Evolutionary conservation across 2,113 vertebrate species (phyloP), one percentile per base, ranked within the genome.

Genomic region (Symphodus melops): DNA sequence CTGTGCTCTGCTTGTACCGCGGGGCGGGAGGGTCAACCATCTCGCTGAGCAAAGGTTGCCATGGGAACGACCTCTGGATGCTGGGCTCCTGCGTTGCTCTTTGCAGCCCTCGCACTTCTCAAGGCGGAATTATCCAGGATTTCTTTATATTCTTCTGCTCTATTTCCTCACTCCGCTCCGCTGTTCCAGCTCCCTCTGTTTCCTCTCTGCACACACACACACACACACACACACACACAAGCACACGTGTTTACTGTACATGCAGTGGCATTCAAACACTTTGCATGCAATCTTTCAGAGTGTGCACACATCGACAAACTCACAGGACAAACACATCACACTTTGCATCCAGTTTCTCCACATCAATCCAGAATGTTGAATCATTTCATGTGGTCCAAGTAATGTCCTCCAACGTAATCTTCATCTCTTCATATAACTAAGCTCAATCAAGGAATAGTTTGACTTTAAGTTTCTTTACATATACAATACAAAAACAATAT

Each of bases 1-100:
- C 91, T 89, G 90, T 70, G 87, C 90, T 87, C 74, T 10, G 76
- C 83, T 83, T 88, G 85, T 83, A 81, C 79, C 44, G 81, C 78
- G 33, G 88, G 89, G 77, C 75, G 72, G 89, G 76, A 90, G 87
- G 92, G 92, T 94, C 90, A 91, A 84, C n/a, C 80, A 92, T 93
- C 92, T 94, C 90, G 83, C 77, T 76, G 85, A 90, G 93, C 93
- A 93, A 89, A 92, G 89, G 92, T 94, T 94, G 84, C 91, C 84
- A 94, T 94, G 92, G 94, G 85, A 94, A 94, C 92, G 90, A 94
- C 93, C 93, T 86, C 92, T 91, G 89, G 88, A 91, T 92, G 84
- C 88, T 87, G 55, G 21, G 23, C 79, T 80, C 66, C 72, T 9
- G 48, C 48, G 19, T 49, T 8, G 85, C 88, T 90, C 74, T 85